Evolutionary conservation across 2,113 vertebrate species (phyloP), one percentile per base, ranked within the genome.

Genomic region (Halichoeres trimaculatus): DNA sequence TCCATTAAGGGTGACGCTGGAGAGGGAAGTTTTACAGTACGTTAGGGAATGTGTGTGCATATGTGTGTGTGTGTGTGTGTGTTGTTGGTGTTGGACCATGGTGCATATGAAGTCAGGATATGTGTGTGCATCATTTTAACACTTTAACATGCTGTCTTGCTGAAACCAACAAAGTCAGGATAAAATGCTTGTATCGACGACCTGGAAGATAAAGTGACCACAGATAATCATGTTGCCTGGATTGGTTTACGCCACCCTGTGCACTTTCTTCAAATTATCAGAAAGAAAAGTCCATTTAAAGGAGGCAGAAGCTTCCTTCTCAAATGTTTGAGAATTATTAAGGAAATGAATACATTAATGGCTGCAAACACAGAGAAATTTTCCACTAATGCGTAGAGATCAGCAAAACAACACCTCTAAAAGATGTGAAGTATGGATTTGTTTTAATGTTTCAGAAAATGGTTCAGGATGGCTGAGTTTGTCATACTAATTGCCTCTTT

Each of bases 221-320:
- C 72, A 88, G 71, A 73, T 80, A 80, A 86, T 84, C 72, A 77
- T 35, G 67, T 82, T 85, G 36, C 26, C 61, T 8, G 88, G 81
- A 80, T 86, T 89, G 68, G 52, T 85, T 90, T 90, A 83, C 77
- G 51, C 86, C 78, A 86, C 74, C 68, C 77, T 84, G 70, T 85
- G 86, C 85, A 89, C 77, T 90, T 88, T 87, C 40, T 50, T 62
- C 45, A 81, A 57, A 84, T 89, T 76, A 79, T 36, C 17, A 40
- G 23, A 43, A 78, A 71, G 38, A 41, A 62, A 48, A 40, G 76
- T 82, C 68, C 23, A 78, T 88, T 75, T 65, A 53, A 57, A 82
- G 52, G 45, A 69, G 41, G 8, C 10, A 41, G 74, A 85, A 75
- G 61, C 45, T 75, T 58, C 70, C 24, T 20, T 40, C 23, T 43